Base-by-base conservation (phyloP, 2,888 invertebrate species). In the Epicampocera succincta region DNA sequence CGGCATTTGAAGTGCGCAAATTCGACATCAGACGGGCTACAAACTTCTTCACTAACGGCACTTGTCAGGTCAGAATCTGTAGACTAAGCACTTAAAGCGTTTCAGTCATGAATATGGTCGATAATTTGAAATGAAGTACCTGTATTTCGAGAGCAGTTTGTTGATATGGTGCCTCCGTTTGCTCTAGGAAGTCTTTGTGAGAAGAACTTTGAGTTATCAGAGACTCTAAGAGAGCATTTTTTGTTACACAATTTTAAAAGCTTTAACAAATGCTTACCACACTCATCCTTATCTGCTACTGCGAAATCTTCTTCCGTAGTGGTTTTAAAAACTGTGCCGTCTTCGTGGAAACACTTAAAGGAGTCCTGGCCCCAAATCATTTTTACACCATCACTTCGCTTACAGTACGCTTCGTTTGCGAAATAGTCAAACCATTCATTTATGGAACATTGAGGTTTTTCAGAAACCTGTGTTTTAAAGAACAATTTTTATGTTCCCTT, bases 351-450 rank as follows among this genome's bases (percentile, higher is more conserved):
- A 66, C 90, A 89, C 44, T 85, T 87, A 0, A 89, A 58, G 0
- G 56, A 29, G 3, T 86, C 84, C 2, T 11, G n/a, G 0, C 85
- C 84, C 89, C 90, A 90, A 25, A 90, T 74, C 85, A 88, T 85
- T 19, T 86, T 87, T 6, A 90, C 85, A 0, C 88, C 89, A 83
- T 90, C 90, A 25, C 86, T 86, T 0, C 90, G 88, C 83, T 87
- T 87, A 2, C 87, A 84, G 74, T 87, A 90, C 61, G 86, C 83
- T 73, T 90, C 88, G 50, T 88, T 87, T 21, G 83, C 85, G 25
- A 38, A 86, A 52, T 87, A 89, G 68, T 90, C 90, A 29, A 87
- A 88, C 90, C 90, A 90, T 63, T 90, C 90, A 4, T 86, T 72
- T 4, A 86, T 85, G 0, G 58, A 61, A 2, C 80, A 74, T 1